These are phyloP conservation scores for Dolichopus griseipennis DNA, from an alignment of 2,888 invertebrate species.

Conservation along the genomic window DNA sequence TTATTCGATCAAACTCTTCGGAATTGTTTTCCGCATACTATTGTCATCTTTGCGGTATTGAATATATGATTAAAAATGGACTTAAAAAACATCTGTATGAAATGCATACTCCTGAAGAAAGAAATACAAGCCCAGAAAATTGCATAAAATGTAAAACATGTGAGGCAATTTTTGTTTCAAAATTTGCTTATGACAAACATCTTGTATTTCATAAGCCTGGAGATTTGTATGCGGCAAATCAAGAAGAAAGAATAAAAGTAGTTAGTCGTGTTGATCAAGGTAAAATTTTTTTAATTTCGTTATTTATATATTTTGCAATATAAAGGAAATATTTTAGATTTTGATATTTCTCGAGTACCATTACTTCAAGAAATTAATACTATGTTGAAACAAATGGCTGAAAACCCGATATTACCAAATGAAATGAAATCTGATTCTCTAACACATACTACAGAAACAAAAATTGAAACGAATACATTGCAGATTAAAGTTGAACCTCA, in stretches of 20 bases:
- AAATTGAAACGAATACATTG: too few species aligned
- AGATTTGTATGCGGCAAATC: slow-evolving; percentile 53
- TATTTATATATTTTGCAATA: neutral
- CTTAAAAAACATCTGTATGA: slow-evolving; percentile 50
- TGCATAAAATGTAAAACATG: slow-evolving; percentile 56
- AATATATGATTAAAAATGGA: slow-evolving; percentile 59
- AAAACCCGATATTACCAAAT: slow-evolving; percentile 7
- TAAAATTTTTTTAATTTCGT: neutral
- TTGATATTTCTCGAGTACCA: slow-evolving; percentile 44
- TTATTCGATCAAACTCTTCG: slow-evolving; percentile 46
- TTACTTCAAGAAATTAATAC: neutral
- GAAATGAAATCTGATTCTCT: neutral
- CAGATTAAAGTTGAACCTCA: too few species aligned
- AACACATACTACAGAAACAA: too few species aligned
- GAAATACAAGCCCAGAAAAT: slow-evolving; percentile 41
- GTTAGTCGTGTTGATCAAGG: slow-evolving; percentile 45
- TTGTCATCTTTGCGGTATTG: slow-evolving; percentile 55
- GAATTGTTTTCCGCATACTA: slow-evolving; percentile 47
- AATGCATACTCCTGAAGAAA: slow-evolving; percentile 48
- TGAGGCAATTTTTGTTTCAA: slow-evolving; percentile 55
- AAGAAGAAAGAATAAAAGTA: slow-evolving; percentile 46
- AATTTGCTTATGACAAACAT: slow-evolving; percentile 56
- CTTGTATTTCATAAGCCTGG: slow-evolving; percentile 53
- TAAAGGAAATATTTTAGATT: slow-evolving; percentile 31
- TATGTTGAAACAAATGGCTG: slow-evolving; percentile 9